Base-by-base conservation (phyloP, 2,797 vertebrate genomes). In the Mus minutoides region DNA sequence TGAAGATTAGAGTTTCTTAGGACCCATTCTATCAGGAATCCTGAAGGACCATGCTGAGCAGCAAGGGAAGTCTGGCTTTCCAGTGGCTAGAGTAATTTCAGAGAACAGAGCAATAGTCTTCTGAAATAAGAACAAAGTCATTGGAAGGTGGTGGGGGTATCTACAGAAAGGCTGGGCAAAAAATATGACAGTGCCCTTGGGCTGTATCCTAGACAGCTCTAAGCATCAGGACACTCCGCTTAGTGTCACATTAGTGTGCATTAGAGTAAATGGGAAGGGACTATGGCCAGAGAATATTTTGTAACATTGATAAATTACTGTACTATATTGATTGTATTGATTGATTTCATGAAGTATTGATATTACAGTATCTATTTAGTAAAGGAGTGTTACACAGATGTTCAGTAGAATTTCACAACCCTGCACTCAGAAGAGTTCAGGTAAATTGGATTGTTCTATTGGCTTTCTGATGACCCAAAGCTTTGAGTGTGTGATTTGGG, bases 301-400 rank as follows among this genome's bases (percentile, higher is more conserved):
- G 56, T 94, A 96, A 87, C 89, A 92, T 52, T 94, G 94, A 73
- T 56, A 62, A 95, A 75, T 90, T 49, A 56, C 60, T 83, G 77
- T 84, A 37, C 37, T 58, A 64, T 67, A 9, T 76, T 26, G 6
- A 46, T 29, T 58, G 58, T 67, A 12, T 76, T 26, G 24, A 46
- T 75, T 75, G 37, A 75, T 75, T 75, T 43, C 26, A 22, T 43
- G 73, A 46, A 14, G 24, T 29, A 76, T 46, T 6, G 1, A 29
- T 46, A 75, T 43, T 75, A 46, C 26, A 76, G 24, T 29, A 10
- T 88, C 86, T 34, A 89, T 52, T 93, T 49, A 91, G 86, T 94
- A 58, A 82, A 97, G 56, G 10, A 69, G 92, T 78, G 31, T 52
- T 54, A 73, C 31, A 88, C 71, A 91, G 78, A 89, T 78, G 60